Evolutionary conservation across 2,888 invertebrate genomes (phyloP).

Genomic region (Aspidiotus destructor): DNA sequence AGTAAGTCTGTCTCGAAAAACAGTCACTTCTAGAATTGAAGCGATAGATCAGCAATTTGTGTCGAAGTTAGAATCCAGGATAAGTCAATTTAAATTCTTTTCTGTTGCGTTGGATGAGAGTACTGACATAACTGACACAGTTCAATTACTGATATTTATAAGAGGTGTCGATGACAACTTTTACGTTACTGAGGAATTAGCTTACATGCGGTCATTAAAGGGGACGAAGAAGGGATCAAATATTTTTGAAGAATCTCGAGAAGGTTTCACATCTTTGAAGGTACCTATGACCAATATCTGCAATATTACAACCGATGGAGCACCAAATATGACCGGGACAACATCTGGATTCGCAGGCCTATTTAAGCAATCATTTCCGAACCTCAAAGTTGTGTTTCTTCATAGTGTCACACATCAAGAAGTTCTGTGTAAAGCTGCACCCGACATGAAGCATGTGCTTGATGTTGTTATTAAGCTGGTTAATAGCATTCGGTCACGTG

Average conservation of each 20-base stretch:
- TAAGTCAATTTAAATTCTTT: too few relatives aligned
- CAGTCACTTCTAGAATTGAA: too few relatives aligned
- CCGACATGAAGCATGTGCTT: conserved; percentile 36
- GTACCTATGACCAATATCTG: conserved; percentile 24
- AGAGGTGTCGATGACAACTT: conserved; percentile 29
- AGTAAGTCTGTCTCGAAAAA: too few relatives aligned
- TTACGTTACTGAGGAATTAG: conserved; percentile 27
- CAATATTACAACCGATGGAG: conserved; percentile 35
- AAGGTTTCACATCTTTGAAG: conserved; percentile 25
- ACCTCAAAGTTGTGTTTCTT: conserved; percentile 36
- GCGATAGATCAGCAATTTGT: too few relatives aligned
- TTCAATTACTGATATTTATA: conserved; percentile 7
- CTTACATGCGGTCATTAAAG: too few relatives aligned
- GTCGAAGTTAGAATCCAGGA: conserved; percentile 23
- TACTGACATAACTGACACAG: conserved; percentile 23
- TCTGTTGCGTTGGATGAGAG: conserved; percentile 27
- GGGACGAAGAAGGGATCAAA: conserved; percentile 11
- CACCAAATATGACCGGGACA: conserved; percentile 35
- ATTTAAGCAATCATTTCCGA: conserved; percentile 34
- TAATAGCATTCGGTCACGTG: conserved; percentile 35
- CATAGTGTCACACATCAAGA: conserved; percentile 37
- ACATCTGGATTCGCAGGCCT: conserved; percentile 34
- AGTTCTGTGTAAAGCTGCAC: conserved; percentile 36
- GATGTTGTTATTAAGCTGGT: conserved; percentile 33
- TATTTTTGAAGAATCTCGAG: conserved; percentile 7